Evolutionary conservation across 2,888 invertebrate species (phyloP).

Genomic region (Drosophila subquinaria): DNA sequence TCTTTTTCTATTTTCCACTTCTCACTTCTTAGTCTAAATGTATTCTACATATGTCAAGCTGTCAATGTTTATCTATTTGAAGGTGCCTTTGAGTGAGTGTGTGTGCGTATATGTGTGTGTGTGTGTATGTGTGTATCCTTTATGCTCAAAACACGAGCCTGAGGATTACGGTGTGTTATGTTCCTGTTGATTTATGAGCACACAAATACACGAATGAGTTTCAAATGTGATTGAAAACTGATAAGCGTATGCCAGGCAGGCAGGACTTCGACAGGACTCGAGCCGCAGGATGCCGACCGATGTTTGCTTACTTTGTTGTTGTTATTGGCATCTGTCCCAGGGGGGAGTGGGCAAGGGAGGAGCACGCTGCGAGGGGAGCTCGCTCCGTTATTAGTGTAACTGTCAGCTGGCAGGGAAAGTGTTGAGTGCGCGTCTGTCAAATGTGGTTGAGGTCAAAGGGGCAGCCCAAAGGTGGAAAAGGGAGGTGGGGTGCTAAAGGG

Average conservation of each 20-base stretch:
- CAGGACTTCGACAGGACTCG: constrained; percentile 27
- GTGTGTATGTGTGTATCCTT: constrained; percentile 7
- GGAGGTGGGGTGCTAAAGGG: background rate
- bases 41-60: constrained; percentile 77
- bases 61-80: constrained; percentile 79
- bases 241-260: constrained; percentile 62
- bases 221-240: constrained; percentile 81
- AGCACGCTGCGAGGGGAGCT: background rate
- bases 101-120: background rate
- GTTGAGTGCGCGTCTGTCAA: constrained; percentile 81
- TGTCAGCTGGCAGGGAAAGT: constrained; percentile 74
- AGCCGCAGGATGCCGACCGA: constrained; percentile 34
- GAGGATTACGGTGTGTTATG: constrained; percentile 66
- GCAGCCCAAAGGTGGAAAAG: background rate
- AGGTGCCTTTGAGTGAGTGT: constrained; percentile 54
- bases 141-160: constrained; percentile 45
- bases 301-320: constrained; percentile 43
- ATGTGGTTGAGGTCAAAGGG: constrained; percentile 58
- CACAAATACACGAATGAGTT: constrained; percentile 74
- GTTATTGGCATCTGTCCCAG: constrained; percentile 17
- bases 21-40: constrained; percentile 24
- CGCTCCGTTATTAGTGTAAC: constrained; percentile 71
- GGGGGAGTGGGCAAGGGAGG: background rate
- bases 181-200: constrained; percentile 75
- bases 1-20: background rate